Evolutionary conservation across 2,113 vertebrate genomes (phyloP).

Genomic region (Nycticryphes semicollaris): DNA sequence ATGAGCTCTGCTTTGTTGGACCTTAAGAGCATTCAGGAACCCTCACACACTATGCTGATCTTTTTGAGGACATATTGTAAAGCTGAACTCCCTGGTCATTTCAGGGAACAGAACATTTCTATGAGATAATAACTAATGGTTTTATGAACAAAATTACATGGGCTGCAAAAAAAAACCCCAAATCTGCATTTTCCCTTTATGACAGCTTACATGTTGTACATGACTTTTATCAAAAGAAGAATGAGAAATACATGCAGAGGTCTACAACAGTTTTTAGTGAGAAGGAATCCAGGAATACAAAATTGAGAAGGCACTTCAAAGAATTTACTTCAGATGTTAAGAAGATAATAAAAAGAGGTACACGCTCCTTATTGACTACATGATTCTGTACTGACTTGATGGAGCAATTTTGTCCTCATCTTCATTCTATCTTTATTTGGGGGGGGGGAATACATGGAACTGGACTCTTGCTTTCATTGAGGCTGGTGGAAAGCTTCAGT

Average conservation of each 20-base stretch:
- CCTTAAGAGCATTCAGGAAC: background rate
- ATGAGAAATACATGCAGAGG: background rate
- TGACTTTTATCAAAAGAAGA: background rate
- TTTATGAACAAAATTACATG: background rate
- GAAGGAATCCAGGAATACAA: background rate
- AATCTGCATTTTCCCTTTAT: background rate
- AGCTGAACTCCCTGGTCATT: background rate
- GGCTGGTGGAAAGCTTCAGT: background rate
- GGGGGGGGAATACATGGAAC: background rate
- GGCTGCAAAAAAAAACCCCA: fast-evolving
- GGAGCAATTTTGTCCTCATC: background rate
- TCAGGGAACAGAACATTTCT: background rate
- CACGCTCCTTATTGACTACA: background rate
- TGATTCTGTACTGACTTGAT: background rate
- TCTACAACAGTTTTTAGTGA: background rate
- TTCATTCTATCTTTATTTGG: background rate
- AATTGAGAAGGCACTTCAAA: background rate
- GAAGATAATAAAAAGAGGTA: background rate
- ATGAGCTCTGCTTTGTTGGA: background rate
- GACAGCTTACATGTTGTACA: background rate
- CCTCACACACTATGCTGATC: background rate
- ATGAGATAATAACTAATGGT: background rate
- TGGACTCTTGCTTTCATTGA: background rate
- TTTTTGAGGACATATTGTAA: background rate
- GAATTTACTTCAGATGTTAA: background rate